Conservation (phyloP, 2,113 vertebrate genomes). For the Hepsetus odoe region DNA sequence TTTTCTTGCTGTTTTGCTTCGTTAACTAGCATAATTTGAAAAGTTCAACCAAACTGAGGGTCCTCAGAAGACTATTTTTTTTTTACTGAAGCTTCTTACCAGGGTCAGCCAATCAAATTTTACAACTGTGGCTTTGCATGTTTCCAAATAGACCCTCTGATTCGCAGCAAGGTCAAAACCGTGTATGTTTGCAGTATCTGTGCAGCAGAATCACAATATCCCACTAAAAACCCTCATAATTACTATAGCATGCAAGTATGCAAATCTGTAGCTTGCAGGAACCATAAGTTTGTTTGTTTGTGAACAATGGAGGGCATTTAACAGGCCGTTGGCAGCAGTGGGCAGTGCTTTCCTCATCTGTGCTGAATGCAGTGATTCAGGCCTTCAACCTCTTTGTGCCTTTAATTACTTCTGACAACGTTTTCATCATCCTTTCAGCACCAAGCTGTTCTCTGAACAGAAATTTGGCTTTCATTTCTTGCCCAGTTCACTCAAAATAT, state of each 20-base stretch:
- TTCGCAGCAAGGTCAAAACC: no score
- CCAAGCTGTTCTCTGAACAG: constrained; percentile 44
- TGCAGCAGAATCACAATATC: background rate
- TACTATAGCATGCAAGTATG: background rate
- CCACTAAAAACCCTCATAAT: background rate
- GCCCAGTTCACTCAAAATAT: background rate
- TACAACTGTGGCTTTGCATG: no score
- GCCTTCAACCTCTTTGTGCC: constrained; percentile 72
- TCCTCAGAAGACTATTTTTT: no score
- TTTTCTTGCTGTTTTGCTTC: no score
- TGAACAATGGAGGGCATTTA: background rate
- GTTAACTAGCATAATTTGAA: no score
- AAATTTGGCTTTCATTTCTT: constrained; percentile 22
- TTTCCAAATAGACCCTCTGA: no score
- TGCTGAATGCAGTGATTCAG: constrained; percentile 61
- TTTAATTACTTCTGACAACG: constrained; percentile 80
- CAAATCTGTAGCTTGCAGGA: background rate
- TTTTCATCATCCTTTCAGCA: constrained; percentile 56
- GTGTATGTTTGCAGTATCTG: no score
- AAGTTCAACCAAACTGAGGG: no score
- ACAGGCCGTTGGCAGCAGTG: background rate
- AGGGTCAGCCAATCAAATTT: no score
- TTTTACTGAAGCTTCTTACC: no score
- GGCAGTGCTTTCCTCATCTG: constrained; percentile 37
- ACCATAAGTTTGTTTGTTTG: background rate